Evolutionary conservation across 2,888 invertebrate genomes (phyloP).

Genomic region (Thera britannica): DNA sequence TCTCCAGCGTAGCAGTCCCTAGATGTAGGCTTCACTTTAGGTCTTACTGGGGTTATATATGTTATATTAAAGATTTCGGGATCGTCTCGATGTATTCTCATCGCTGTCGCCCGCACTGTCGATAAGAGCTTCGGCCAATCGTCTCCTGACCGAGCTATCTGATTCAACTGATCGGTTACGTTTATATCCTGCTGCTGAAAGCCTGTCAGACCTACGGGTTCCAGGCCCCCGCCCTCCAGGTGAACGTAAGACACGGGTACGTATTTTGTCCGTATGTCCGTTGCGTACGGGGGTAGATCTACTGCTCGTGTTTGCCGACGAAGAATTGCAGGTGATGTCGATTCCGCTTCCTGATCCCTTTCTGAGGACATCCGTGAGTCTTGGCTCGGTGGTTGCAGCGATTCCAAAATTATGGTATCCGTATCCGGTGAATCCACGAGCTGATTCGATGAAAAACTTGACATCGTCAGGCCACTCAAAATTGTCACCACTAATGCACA

Average conservation of each 20-base stretch:
- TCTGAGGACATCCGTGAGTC: background rate
- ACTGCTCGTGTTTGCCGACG: background rate
- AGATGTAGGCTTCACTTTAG: no score
- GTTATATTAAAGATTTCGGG: background rate
- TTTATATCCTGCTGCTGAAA: background rate
- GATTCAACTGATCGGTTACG: constrained; percentile 1
- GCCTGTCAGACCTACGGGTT: background rate
- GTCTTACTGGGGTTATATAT: no score
- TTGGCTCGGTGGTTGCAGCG: background rate
- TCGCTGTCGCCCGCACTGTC: background rate
- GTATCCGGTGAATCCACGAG: background rate
- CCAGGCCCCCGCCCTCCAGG: background rate
- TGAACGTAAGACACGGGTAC: background rate
- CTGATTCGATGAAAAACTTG: background rate
- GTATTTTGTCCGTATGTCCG: background rate
- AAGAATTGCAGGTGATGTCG: background rate
- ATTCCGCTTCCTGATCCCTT: background rate
- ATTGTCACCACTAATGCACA: background rate
- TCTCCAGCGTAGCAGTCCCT: no score
- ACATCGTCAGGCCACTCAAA: constrained; percentile 1
- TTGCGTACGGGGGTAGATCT: background rate
- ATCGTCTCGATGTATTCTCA: background rate
- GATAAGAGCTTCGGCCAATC: background rate
- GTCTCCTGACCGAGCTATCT: background rate
- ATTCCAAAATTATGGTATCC: background rate